Percentiles rank a stretch among this genome's conserved stretches.
Evolutionary conservation across 2,113 vertebrate genomes (phyloP).

Genomic region (Stegostoma tigrinum): DNA sequence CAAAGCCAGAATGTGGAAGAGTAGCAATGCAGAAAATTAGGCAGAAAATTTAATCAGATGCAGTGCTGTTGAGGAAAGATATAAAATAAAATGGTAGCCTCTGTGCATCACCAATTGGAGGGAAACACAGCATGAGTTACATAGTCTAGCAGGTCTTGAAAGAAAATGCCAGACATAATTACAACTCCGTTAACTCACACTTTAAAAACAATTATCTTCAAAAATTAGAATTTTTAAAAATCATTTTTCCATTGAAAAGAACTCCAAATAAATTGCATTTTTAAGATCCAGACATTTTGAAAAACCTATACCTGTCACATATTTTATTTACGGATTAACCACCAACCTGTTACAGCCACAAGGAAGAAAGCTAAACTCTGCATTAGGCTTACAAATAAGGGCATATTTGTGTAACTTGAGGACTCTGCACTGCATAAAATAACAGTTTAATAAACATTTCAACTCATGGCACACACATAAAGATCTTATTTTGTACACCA

Average conservation of each 20-base stretch:
- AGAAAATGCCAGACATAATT: neutral
- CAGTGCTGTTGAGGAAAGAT: neutral
- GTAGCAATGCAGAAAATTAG: neutral
- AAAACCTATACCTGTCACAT: neutral
- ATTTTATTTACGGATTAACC: neutral
- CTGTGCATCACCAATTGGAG: neutral
- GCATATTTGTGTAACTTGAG: neutral
- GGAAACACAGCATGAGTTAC: neutral
- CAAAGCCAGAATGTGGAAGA: neutral
- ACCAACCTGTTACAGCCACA: neutral
- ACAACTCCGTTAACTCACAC: neutral
- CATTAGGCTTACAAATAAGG: neutral
- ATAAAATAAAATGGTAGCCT: neutral
- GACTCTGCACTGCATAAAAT: neutral
- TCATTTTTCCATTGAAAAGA: neutral
- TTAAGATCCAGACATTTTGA: neutral
- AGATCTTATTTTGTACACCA: neutral
- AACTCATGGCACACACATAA: neutral
- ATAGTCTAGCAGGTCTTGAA: neutral
- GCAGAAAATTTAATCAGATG: neutral
- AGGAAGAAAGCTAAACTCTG: neutral
- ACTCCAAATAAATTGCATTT: neutral
- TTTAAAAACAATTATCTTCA: neutral
- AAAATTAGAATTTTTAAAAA: neutral
- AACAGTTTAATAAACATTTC: neutral